Conservation (phyloP, 2,113 vertebrate genomes). For the Burhinus bistriatus region DNA sequence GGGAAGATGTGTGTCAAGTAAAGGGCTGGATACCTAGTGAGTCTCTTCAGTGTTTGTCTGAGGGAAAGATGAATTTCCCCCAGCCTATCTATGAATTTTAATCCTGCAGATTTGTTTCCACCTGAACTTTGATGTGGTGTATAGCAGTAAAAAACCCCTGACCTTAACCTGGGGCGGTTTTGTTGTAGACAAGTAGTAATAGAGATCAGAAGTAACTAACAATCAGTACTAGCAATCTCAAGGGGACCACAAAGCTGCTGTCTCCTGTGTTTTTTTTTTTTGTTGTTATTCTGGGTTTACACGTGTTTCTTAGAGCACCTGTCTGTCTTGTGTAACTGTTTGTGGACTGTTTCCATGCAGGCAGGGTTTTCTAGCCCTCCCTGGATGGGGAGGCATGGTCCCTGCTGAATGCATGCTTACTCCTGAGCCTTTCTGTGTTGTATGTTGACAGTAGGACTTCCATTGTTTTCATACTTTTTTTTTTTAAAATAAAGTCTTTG, state of each 20-base stretch:
- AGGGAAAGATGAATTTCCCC: not conserved
- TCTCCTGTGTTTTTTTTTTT: not conserved
- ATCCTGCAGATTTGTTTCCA: not conserved
- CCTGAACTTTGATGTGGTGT: not conserved
- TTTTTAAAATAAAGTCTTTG: not conserved
- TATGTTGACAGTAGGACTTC: accelerated
- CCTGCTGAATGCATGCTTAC: not conserved
- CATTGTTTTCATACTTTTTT: accelerated
- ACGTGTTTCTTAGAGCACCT: accelerated
- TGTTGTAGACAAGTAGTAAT: no score
- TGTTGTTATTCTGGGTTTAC: not conserved
- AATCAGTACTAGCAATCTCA: accelerated
- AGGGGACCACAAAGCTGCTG: no score
- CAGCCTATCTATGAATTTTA: not conserved
- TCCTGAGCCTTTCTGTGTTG: not conserved
- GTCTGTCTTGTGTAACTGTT: not conserved
- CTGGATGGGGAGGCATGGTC: not conserved
- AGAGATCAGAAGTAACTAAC: accelerated
- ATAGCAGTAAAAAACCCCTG: no score
- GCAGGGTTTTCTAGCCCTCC: not conserved
- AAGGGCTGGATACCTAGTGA: not conserved
- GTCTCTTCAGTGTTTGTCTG: not conserved
- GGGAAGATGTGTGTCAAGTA: not conserved
- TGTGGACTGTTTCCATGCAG: accelerated
- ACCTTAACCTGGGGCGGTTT: not conserved